Conservation (phyloP, 1,140 invertebrate genomes). For the Geopemphigus sp. region DNA sequence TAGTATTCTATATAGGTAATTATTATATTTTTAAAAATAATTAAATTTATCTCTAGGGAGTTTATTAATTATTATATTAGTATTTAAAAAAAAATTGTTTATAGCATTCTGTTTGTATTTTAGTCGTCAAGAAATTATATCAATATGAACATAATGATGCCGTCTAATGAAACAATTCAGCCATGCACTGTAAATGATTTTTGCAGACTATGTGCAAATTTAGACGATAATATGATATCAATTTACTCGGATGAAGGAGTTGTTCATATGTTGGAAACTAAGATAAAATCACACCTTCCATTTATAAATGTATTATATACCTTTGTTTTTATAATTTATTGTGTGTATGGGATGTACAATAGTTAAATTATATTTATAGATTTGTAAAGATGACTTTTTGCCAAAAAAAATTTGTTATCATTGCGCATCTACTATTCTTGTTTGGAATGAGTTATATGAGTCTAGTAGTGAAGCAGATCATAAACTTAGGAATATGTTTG, state of each 20-base stretch:
- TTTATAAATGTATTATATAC: slow-evolving; percentile 54
- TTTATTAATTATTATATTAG: too few relatives aligned
- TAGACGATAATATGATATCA: slow-evolving; percentile 59
- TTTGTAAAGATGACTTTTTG: slow-evolving; percentile 60
- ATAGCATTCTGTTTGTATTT: too few relatives aligned
- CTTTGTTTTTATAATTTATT: neutral
- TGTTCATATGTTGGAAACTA: slow-evolving; percentile 59
- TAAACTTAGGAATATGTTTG: slow-evolving; percentile 55
- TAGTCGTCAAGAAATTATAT: neutral
- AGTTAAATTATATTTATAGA: slow-evolving; percentile 55
- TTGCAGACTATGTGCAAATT: slow-evolving; percentile 62
- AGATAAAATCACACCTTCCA: slow-evolving; percentile 63
- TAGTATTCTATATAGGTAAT: too few relatives aligned
- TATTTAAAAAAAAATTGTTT: too few relatives aligned
- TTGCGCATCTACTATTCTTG: slow-evolving; percentile 63
- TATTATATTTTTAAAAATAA: too few relatives aligned
- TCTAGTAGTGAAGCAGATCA: slow-evolving; percentile 61
- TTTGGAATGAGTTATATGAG: slow-evolving; percentile 64
- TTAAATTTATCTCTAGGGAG: too few relatives aligned
- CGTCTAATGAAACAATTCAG: neutral
- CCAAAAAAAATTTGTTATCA: slow-evolving; percentile 65
- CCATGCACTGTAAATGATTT: slow-evolving; percentile 52
- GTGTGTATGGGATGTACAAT: slow-evolving; percentile 2
- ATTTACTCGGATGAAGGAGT: slow-evolving; percentile 62
- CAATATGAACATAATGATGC: slow-evolving; percentile 14